Evolutionary conservation across 2,888 invertebrate species (phyloP).

Genomic region (Branchipolynoe longqiensis): DNA sequence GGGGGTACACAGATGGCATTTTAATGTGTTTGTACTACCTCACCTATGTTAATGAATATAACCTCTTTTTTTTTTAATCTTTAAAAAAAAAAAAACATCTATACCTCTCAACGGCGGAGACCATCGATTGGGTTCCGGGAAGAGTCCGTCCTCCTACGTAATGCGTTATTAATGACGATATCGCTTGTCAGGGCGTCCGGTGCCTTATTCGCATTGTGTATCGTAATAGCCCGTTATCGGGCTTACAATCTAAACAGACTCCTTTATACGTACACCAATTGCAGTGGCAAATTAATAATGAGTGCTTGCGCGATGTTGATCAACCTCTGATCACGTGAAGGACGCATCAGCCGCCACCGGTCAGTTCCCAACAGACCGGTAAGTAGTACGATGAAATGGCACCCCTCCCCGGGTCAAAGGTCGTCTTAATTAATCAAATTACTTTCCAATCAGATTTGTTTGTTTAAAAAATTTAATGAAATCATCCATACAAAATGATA

Average conservation of each 20-base stretch:
- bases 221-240: background rate
- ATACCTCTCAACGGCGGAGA: no score
- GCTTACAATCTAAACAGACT: background rate
- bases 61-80: no score
- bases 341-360: background rate
- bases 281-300: constrained; percentile 5
- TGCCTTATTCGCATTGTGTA: constrained; percentile 4
- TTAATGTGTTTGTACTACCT: constrained; percentile 37
- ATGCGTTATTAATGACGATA: constrained; percentile 2
- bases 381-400: constrained; percentile 20
- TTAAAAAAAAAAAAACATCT: background rate
- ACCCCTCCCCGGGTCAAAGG: background rate
- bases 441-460: no score
- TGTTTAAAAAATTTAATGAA: no score
- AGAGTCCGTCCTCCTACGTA: no score
- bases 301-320: background rate
- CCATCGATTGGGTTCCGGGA: background rate
- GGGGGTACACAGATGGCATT: constrained; percentile 34
- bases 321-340: background rate
- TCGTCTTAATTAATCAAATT: no score
- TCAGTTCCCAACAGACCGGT: background rate
- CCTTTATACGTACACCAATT: background rate
- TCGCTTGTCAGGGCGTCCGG: background rate
- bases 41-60: constrained; percentile 37
- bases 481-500: no score